Percentiles rank a stretch among this genome's conserved stretches.
Conservation (phyloP, 2,888 invertebrate species). For the Trissolcus japonicus region DNA sequence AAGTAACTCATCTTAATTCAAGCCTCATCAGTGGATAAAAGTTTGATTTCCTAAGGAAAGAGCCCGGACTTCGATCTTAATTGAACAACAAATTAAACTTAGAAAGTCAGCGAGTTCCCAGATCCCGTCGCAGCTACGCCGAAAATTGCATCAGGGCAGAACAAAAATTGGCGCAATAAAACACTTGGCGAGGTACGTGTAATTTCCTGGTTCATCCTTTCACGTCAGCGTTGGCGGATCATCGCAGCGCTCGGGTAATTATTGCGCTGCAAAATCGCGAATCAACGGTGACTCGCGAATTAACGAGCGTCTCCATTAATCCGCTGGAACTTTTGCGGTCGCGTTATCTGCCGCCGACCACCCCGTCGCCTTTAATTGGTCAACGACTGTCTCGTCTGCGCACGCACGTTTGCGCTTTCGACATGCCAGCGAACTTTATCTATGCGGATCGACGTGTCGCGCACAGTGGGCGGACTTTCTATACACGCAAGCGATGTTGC, state of each 20-base stretch:
- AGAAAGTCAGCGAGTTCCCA: too few relatives aligned
- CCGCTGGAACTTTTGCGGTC: not conserved
- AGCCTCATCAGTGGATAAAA: conserved; percentile 3
- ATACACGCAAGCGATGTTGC: conserved; percentile 53
- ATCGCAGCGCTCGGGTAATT: too few relatives aligned
- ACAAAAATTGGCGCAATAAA: too few relatives aligned
- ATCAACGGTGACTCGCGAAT: not conserved
- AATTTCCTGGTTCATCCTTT: too few relatives aligned
- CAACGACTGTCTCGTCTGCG: conserved; percentile 4
- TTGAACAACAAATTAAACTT: conserved; percentile 10
- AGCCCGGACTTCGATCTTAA: not conserved
- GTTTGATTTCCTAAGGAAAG: too few relatives aligned
- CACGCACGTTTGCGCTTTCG: conserved; percentile 46
- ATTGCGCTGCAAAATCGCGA: too few relatives aligned
- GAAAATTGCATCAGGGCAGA: too few relatives aligned
- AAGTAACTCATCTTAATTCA: conserved; percentile 24
- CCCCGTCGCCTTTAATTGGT: conserved; percentile 8
- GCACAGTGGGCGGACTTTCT: conserved; percentile 71
- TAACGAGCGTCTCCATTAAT: conserved; percentile 1
- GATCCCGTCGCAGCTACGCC: too few relatives aligned
- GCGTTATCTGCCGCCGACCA: not conserved
- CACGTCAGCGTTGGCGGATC: too few relatives aligned
- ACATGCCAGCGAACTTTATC: conserved; percentile 60
- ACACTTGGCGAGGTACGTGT: too few relatives aligned
- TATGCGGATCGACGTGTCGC: conserved; percentile 62